phyloP scores from a whole-genome alignment of 1,140 invertebrate species.

The Cyclargus thomasi region DNA sequence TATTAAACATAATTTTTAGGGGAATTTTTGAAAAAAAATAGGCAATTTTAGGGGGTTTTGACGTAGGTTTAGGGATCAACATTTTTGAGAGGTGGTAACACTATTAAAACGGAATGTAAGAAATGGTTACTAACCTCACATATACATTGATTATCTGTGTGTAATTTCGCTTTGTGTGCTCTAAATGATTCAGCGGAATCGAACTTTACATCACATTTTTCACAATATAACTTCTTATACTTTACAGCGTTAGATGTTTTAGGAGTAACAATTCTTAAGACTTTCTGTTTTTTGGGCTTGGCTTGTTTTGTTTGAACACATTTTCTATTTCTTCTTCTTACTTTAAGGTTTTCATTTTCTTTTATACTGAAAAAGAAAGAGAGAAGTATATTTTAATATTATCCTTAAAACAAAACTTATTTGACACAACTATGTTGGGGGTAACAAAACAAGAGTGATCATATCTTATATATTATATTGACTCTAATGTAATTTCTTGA shows the following conservation, averaged over 20 bases:
- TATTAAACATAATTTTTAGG: too few relatives aligned
- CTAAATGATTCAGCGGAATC: slow-evolving; percentile 29
- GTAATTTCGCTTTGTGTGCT: slow-evolving; percentile 32
- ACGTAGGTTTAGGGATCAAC: too few relatives aligned
- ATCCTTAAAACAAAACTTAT: too few relatives aligned
- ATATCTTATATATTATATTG: too few relatives aligned
- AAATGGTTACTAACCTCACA: slow-evolving; percentile 38
- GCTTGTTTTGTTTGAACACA: slow-evolving; percentile 18
- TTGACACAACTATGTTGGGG: too few relatives aligned
- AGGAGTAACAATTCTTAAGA: too few relatives aligned
- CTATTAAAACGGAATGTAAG: neutral
- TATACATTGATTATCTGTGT: slow-evolving; percentile 33
- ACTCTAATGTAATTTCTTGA: too few relatives aligned
- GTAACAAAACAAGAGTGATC: too few relatives aligned
- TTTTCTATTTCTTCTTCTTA: slow-evolving; percentile 32
- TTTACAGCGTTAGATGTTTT: slow-evolving; percentile 30
- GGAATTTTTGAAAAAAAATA: too few relatives aligned
- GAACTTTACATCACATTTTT: slow-evolving; percentile 38
- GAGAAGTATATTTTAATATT: neutral
- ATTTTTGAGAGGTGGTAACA: neutral
- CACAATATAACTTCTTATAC: slow-evolving; percentile 35
- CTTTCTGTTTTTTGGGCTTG: neutral
- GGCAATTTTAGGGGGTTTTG: too few relatives aligned
- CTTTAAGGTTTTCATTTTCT: slow-evolving; percentile 24
- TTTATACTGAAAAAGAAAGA: slow-evolving; percentile 6